Percentiles rank a stretch among this genome's conserved stretches.
Conservation (phyloP, 2,797 vertebrate genomes). For the Phalloptychus januarius region DNA sequence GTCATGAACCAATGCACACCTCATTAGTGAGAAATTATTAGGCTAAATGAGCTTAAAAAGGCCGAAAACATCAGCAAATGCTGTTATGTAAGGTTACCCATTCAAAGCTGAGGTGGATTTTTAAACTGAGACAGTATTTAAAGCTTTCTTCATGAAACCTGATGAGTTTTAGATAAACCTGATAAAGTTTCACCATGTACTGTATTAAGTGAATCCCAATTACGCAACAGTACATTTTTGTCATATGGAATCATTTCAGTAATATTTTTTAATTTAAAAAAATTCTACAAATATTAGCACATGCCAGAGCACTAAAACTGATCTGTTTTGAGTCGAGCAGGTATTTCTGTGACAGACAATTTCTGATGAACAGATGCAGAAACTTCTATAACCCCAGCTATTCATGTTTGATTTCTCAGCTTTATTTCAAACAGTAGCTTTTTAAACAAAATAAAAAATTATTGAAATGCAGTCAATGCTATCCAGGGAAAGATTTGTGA, state of each 20-base stretch:
- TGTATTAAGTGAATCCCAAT: background rate
- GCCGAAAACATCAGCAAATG: conserved; percentile 15
- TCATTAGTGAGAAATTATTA: conserved; percentile 18
- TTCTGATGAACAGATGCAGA: background rate
- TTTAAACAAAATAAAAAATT: too few relatives aligned
- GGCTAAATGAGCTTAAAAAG: conserved; percentile 28
- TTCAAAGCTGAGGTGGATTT: background rate
- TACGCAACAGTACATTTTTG: background rate
- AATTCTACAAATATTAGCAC: background rate
- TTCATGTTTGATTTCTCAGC: background rate
- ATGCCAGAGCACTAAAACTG: too few relatives aligned
- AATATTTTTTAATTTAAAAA: background rate
- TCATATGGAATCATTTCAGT: background rate
- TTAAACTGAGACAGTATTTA: background rate
- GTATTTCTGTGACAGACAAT: background rate
- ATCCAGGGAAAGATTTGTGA: background rate
- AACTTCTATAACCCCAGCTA: background rate
- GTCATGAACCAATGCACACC: conserved; percentile 29
- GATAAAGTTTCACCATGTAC: background rate
- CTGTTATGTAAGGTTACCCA: background rate
- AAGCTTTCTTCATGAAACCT: background rate
- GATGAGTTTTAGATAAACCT: background rate
- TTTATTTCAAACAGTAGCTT: background rate
- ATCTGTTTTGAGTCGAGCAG: too few relatives aligned
- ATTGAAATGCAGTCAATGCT: background rate